Conservation (phyloP, 2,113 vertebrate genomes). For the Rallus limicola region DNA sequence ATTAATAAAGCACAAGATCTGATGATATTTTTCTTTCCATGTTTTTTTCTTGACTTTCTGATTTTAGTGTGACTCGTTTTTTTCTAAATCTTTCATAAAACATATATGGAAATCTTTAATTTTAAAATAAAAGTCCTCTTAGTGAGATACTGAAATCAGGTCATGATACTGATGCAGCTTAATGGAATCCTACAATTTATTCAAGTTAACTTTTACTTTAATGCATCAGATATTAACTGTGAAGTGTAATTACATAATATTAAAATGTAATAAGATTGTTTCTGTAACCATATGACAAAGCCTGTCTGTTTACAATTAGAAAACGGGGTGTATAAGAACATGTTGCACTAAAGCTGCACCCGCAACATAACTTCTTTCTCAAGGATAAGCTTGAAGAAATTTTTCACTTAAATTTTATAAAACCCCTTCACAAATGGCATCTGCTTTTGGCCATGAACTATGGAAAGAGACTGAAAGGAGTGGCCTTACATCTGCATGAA, state of each 20-base stretch:
- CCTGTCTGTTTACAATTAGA: neutral
- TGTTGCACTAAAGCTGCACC: neutral
- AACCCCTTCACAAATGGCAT: neutral
- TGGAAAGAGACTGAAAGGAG: constrained; percentile 20
- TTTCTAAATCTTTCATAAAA: neutral
- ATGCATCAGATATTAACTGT: neutral
- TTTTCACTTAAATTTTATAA: constrained; percentile 31
- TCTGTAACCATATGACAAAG: neutral
- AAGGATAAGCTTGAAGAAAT: neutral
- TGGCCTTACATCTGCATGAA: neutral
- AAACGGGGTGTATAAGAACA: neutral
- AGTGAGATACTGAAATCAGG: neutral
- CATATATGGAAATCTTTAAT: neutral
- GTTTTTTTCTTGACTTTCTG: neutral
- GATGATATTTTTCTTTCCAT: neutral
- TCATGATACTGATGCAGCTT: neutral
- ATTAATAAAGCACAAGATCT: neutral
- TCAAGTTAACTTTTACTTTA: neutral
- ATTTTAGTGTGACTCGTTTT: neutral
- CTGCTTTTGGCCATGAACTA: constrained; percentile 29
- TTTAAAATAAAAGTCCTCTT: neutral
- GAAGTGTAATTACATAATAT: neutral
- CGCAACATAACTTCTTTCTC: neutral
- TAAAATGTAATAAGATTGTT: neutral
- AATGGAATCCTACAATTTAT: neutral